Evolutionary conservation across 2,113 vertebrate genomes (phyloP).

Genomic region (Monarcha castaneiventris): DNA sequence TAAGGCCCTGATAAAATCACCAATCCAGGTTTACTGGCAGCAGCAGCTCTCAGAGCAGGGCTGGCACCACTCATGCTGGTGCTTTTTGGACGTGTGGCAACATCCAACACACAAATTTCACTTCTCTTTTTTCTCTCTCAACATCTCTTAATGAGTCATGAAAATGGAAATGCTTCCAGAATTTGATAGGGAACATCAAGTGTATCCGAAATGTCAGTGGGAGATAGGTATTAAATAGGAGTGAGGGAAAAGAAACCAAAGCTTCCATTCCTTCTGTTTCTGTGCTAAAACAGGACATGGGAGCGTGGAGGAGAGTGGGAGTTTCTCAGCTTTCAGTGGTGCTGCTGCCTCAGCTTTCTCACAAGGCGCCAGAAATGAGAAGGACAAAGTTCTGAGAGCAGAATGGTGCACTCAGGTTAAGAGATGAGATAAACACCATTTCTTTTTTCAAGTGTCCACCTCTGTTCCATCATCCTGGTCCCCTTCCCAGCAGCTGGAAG

Average conservation of each 20-base stretch:
- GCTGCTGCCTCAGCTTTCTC: not conserved
- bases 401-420: not conserved
- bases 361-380: not conserved
- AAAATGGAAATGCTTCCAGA: not conserved
- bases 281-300: not conserved
- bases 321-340: not conserved
- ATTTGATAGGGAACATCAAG: not conserved
- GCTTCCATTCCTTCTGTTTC: not conserved
- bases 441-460: not conserved
- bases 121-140: not conserved
- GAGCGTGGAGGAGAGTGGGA: not conserved
- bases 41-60: not conserved
- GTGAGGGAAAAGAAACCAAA: not conserved
- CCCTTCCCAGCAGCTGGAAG: not conserved
- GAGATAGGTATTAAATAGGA: not conserved
- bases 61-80: rapidly evolving
- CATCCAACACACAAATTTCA: not conserved
- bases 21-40: not conserved
- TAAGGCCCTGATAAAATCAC: not conserved
- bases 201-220: not conserved
- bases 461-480: not conserved
- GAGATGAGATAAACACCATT: not conserved
- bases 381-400: not conserved
- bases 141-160: not conserved
- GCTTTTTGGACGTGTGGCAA: rapidly evolving